These are phyloP conservation scores for Triops longicaudatus DNA, from an alignment of 1,140 invertebrate genomes.

Conservation along the genomic window DNA sequence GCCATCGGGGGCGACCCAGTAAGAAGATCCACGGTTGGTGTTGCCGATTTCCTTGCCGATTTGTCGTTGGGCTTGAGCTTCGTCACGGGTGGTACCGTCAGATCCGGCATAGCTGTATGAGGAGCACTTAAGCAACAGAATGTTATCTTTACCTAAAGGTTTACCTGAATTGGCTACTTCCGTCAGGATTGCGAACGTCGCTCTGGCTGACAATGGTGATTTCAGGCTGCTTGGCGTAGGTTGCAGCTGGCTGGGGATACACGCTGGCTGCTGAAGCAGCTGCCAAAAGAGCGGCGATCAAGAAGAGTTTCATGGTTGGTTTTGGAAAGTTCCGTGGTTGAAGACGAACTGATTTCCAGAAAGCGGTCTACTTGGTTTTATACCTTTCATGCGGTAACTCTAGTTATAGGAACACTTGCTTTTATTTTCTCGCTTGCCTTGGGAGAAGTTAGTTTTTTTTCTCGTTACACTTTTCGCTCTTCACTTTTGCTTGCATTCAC, in stretches of 20 bases:
- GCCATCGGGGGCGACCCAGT: slow-evolving; percentile 32
- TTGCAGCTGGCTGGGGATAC: not conserved
- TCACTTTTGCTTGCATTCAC: too few species aligned
- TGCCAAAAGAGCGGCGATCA: slow-evolving; percentile 17
- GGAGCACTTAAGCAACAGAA: not conserved
- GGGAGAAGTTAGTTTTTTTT: too few species aligned
- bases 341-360: too few species aligned
- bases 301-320: slow-evolving; percentile 11
- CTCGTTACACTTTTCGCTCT: too few species aligned
- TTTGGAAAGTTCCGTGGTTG: too few species aligned
- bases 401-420: too few species aligned
- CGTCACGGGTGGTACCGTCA: slow-evolving; percentile 26
- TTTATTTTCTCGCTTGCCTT: too few species aligned
- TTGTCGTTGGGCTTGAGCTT: slow-evolving; percentile 19
- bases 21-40: slow-evolving; percentile 39
- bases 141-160: not conserved
- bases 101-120: slow-evolving; percentile 23
- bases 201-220: not conserved
- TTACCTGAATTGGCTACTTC: not conserved
- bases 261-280: slow-evolving; percentile 17
- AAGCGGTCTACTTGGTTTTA: too few species aligned
- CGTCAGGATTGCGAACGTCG: not conserved
- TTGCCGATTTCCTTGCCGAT: slow-evolving; percentile 41
- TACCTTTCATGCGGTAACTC: too few species aligned
- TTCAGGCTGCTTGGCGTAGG: not conserved